A percentile compares a stretch with the other conserved stretches of the same genome.
These are phyloP conservation scores for Isoperla grammatica DNA, from an alignment of 2,888 invertebrate genomes.

Conservation along the genomic window DNA sequence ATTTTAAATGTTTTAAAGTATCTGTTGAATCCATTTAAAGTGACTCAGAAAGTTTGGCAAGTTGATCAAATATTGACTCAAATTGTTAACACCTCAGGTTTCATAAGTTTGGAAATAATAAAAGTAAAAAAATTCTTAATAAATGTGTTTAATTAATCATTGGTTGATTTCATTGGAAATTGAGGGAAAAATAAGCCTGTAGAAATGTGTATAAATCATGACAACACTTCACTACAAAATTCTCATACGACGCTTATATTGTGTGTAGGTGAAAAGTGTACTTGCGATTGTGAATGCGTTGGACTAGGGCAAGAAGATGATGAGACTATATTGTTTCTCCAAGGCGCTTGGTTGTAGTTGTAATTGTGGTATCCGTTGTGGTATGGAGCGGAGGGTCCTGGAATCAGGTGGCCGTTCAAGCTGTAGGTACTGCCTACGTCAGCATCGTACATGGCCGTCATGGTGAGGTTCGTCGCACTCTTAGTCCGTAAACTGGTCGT, in stretches of 20 bases:
- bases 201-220: not conserved
- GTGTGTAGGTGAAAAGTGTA: slow-evolving; percentile 11
- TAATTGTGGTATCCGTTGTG: slow-evolving; percentile 24
- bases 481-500: not conserved
- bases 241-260: no score
- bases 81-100: no score
- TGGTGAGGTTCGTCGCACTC: slow-evolving; percentile 11
- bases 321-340: not conserved
- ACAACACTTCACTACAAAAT: no score
- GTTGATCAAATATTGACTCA: no score
- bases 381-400: slow-evolving; percentile 15
- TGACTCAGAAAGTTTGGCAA: no score
- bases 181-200: no score
- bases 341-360: slow-evolving; percentile 9
- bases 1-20: no score
- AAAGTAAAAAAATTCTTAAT: no score
- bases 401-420: slow-evolving; percentile 5
- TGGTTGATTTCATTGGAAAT: no score
- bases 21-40: no score
- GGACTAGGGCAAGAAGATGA: slow-evolving; percentile 19
- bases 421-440: slow-evolving; percentile 10
- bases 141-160: no score
- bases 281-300: slow-evolving; percentile 28
- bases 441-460: slow-evolving; percentile 22
- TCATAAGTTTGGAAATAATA: no score